Conservation (phyloP, 2,888 invertebrate species). For the Exephanes ischioxanthus region DNA sequence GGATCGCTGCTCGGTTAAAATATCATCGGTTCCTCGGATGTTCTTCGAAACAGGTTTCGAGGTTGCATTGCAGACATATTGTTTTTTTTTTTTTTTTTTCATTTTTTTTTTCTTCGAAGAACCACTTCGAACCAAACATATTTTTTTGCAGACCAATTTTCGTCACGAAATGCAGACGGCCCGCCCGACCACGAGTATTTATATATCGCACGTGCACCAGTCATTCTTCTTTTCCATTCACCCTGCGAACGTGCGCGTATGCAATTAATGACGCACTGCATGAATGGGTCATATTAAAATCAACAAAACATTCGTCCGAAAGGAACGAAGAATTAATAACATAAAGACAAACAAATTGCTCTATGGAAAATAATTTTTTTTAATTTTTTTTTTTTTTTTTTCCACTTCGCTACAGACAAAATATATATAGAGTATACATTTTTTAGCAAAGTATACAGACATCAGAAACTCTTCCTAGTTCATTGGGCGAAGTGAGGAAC, state of each 20-base stretch:
- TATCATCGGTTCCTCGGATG: conserved; percentile 45
- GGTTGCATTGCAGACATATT: conserved; percentile 31
- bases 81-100: conserved; percentile 46
- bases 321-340: background rate
- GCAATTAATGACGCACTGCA: conserved; percentile 13
- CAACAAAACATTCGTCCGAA: background rate
- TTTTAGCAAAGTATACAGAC: background rate
- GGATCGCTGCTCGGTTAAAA: conserved; percentile 35
- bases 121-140: conserved; percentile 39
- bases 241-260: conserved; percentile 3
- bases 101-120: conserved; percentile 37
- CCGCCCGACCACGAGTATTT: conserved; percentile 20
- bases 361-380: background rate
- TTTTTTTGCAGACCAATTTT: conserved; percentile 56
- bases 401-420: background rate
- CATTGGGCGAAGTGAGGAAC: background rate
- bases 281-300: background rate
- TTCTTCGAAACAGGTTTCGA: conserved; percentile 58
- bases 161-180: conserved; percentile 48
- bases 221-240: conserved; percentile 37
- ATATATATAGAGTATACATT: background rate
- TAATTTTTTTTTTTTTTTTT: background rate
- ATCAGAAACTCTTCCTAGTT: background rate
- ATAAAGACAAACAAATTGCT: background rate
- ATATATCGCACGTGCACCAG: conserved; percentile 38